These are phyloP conservation scores for Caranx ignobilis DNA, from an alignment of 2,113 vertebrate species.

Conservation along the genomic window DNA sequence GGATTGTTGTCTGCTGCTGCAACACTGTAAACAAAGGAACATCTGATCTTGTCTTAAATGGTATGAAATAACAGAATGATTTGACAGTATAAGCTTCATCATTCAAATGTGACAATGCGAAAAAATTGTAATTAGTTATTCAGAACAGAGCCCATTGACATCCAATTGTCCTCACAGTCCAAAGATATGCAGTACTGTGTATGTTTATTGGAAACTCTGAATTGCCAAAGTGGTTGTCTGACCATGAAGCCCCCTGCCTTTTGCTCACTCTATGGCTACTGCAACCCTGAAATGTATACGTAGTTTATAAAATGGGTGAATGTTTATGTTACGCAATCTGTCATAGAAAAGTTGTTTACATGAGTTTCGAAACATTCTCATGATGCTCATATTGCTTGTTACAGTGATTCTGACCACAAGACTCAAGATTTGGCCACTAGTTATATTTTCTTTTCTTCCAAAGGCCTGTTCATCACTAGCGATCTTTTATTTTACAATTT, in stretches of 20 bases:
- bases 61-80: no score
- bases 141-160: background rate
- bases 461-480: background rate
- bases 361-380: background rate
- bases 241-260: background rate
- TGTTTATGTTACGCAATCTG: background rate
- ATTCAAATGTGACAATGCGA: background rate
- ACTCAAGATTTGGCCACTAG: background rate
- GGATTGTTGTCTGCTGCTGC: no score
- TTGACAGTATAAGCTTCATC: no score
- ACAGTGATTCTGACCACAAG: background rate
- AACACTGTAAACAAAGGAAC: no score
- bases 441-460: background rate
- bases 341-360: background rate
- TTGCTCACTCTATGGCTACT: background rate
- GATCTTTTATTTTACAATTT: background rate
- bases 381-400: background rate
- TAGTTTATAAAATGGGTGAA: constrained; percentile 3
- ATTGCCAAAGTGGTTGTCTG: background rate
- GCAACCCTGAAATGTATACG: constrained; percentile 10
- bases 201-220: background rate
- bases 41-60: no score
- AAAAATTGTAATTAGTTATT: background rate
- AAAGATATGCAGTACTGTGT: constrained; percentile 7
- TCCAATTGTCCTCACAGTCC: background rate